These are phyloP conservation scores for Atta colombica DNA, from an alignment of 1,140 invertebrate genomes.

Conservation along the genomic window DNA sequence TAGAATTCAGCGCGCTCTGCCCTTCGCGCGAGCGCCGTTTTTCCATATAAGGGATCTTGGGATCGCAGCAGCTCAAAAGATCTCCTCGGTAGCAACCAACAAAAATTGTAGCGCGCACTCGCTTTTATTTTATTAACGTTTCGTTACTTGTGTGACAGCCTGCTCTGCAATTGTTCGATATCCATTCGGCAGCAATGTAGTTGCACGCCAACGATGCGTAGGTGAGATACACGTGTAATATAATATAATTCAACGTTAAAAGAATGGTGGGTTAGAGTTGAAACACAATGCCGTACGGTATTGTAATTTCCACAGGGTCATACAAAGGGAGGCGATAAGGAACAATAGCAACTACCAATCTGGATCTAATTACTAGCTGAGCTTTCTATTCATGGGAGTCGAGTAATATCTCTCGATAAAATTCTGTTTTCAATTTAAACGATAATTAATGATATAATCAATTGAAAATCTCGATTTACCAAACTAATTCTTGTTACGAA, in stretches of 20 bases:
- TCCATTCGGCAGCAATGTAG: not conserved
- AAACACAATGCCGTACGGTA: constrained; percentile 16
- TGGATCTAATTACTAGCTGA: not conserved
- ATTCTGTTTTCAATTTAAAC: not conserved
- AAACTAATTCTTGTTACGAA: not conserved
- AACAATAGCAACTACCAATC: constrained; percentile 38
- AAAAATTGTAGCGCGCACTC: constrained; percentile 36
- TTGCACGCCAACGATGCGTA: constrained; percentile 20
- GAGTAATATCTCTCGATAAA: not conserved
- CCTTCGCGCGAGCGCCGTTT: constrained; percentile 36
- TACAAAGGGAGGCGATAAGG: constrained; percentile 34
- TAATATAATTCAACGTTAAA: constrained; percentile 35
- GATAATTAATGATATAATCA: not conserved
- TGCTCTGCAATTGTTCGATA: not conserved
- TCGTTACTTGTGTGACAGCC: not conserved
- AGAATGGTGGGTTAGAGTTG: constrained; percentile 18
- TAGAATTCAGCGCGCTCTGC: constrained; percentile 36
- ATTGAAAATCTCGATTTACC: not conserved
- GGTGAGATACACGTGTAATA: constrained; percentile 48
- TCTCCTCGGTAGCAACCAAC: constrained; percentile 7
- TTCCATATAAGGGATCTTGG: constrained; percentile 38
- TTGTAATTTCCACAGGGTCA: constrained; percentile 15
- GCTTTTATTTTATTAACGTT: constrained; percentile 35
- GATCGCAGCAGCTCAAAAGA: not conserved
- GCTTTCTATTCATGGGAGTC: not conserved